These are phyloP conservation scores for Solenodon paradoxus DNA, from an alignment of 2,113 vertebrate species.

Conservation along the genomic window DNA sequence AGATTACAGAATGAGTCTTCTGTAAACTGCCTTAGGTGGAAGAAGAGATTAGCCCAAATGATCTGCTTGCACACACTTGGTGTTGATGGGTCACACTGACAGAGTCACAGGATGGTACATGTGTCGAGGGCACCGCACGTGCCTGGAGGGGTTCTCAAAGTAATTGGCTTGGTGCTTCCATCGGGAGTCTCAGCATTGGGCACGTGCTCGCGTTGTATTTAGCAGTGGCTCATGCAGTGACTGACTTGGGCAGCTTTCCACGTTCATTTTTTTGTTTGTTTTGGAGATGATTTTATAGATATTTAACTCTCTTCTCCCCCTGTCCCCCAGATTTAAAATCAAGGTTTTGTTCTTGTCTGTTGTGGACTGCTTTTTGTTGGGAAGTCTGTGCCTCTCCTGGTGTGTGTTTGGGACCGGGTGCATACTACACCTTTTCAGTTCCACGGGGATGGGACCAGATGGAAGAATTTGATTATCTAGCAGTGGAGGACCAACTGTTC, in stretches of 20 bases:
- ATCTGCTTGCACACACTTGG: not conserved
- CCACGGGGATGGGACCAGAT: slow-evolving; percentile 98
- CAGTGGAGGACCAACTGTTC: slow-evolving; percentile 99
- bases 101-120: not conserved
- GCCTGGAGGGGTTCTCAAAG: slow-evolving; percentile 61
- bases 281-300: slow-evolving; percentile 78
- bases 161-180: slow-evolving; percentile 68
- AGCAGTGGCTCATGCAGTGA: slow-evolving; percentile 61
- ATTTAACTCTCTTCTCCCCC: slow-evolving; percentile 77
- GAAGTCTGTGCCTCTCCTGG: slow-evolving; percentile 95
- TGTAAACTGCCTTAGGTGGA: not conserved
- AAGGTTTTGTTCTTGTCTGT: slow-evolving; percentile 82
- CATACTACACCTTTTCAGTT: slow-evolving; percentile 98
- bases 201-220: not conserved
- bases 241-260: slow-evolving; percentile 70
- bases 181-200: not conserved
- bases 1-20: not conserved
- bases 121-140: not conserved
- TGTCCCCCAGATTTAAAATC: slow-evolving; percentile 80
- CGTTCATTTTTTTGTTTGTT: slow-evolving; percentile 52
- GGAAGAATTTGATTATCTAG: slow-evolving; percentile 99
- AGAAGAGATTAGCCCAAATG: not conserved
- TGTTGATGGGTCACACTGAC: not conserved
- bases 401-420: slow-evolving; percentile 96
- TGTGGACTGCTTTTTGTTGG: slow-evolving; percentile 92